These are phyloP conservation scores for Nasua narica DNA, from an alignment of 2,797 vertebrate genomes.

Conservation along the genomic window DNA sequence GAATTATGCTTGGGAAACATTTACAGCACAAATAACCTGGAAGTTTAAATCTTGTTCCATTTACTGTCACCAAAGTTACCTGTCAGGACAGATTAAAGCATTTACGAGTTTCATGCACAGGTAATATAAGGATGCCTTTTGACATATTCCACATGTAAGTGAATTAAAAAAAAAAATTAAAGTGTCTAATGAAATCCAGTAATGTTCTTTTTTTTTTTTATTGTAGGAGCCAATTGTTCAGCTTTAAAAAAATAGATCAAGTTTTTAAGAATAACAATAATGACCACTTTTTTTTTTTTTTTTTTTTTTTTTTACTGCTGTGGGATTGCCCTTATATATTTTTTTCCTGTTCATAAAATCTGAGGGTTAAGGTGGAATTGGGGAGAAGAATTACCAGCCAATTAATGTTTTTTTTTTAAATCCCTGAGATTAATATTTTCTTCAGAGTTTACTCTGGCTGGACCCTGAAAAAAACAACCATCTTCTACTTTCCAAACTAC, in stretches of 20 bases:
- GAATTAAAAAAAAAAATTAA: not conserved
- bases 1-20: conserved; percentile 16
- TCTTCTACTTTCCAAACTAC: not conserved
- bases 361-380: not conserved
- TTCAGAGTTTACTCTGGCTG: not conserved
- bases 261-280: not conserved
- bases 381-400: not conserved
- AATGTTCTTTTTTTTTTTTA: not conserved
- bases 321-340: not conserved
- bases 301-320: not conserved
- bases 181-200: not conserved
- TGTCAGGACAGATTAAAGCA: not conserved
- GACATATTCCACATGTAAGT: not conserved
- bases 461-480: not conserved
- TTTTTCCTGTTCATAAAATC: not conserved
- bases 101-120: not conserved
- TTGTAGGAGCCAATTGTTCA: not conserved
- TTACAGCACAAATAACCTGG: not conserved
- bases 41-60: not conserved
- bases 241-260: not conserved
- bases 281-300: not conserved
- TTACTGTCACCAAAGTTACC: not conserved
- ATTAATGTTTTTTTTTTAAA: not conserved
- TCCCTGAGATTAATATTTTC: not conserved
- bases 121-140: not conserved